A percentile compares a stretch with the other conserved stretches of the same genome.
phyloP scores from a whole-genome alignment of 2,888 invertebrate genomes.

The Chrysina gloriosa region DNA sequence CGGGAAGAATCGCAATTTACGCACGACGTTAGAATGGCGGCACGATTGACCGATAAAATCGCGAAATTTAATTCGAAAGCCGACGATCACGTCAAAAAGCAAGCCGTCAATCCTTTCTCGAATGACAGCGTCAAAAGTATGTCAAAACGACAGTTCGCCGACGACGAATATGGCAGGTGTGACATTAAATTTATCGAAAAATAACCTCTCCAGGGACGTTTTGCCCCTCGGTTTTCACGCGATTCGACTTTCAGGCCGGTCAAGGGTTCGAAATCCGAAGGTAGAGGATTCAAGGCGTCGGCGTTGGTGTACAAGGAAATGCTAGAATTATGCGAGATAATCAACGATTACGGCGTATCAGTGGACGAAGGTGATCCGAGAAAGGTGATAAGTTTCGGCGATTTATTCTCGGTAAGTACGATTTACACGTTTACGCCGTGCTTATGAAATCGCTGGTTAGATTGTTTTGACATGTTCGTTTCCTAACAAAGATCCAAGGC shows the following conservation, averaged over 20 bases:
- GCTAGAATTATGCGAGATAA: conserved; percentile 91
- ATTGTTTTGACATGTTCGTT: background rate
- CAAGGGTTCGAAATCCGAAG: conserved; percentile 90
- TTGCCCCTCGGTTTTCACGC: background rate
- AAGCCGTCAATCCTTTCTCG: conserved; percentile 85
- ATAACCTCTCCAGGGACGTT: no score
- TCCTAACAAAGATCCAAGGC: background rate
- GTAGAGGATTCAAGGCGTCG: conserved; percentile 88
- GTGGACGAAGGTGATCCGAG: conserved; percentile 71
- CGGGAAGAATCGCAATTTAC: background rate
- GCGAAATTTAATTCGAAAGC: conserved; percentile 88
- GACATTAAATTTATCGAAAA: background rate
- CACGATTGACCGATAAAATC: conserved; percentile 82
- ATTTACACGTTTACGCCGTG: no score
- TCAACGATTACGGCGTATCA: conserved; percentile 82
- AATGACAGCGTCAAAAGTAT: conserved; percentile 56
- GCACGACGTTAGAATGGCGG: conserved; percentile 65
- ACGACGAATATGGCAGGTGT: conserved; percentile 89
- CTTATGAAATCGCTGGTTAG: background rate
- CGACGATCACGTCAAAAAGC: conserved; percentile 79
- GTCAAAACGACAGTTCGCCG: conserved; percentile 77
- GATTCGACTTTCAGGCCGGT: conserved; percentile 72
- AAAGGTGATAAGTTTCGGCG: conserved; percentile 88
- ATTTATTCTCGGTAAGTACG: conserved; percentile 81
- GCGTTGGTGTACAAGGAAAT: conserved; percentile 87